These are phyloP conservation scores for Poecilia latipinna DNA, from an alignment of 2,113 vertebrate genomes.

Conservation along the genomic window DNA sequence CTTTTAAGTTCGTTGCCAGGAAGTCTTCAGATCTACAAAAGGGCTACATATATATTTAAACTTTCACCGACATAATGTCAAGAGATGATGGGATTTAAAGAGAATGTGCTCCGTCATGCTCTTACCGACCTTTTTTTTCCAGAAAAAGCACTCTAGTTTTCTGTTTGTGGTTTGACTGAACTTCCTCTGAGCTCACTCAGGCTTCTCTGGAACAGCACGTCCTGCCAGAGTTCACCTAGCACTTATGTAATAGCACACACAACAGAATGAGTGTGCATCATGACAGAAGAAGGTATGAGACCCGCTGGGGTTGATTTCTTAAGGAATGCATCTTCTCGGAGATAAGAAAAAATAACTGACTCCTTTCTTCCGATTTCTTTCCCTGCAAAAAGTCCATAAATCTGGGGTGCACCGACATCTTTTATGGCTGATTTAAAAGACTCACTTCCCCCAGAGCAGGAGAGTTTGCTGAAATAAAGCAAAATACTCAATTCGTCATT, in stretches of 20 bases:
- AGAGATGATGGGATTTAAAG: conserved; percentile 20
- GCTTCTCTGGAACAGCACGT: conserved; percentile 52
- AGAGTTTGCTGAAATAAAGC: neutral
- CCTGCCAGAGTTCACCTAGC: conserved; percentile 64
- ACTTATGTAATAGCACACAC: conserved; percentile 49
- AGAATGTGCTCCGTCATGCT: conserved; percentile 17
- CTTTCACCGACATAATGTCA: conserved; percentile 25
- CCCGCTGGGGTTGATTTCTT: neutral
- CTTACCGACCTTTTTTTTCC: neutral
- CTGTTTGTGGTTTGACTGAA: conserved; percentile 1
- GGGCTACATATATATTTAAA: conserved; percentile 22
- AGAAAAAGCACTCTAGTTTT: conserved; percentile 6
- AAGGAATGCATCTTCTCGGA: neutral
- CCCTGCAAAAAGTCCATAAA: neutral
- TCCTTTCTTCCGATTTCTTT: neutral
- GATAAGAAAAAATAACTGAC: neutral
- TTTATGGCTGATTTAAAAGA: neutral
- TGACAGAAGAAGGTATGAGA: conserved; percentile 5
- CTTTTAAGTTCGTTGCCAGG: conserved; percentile 23
- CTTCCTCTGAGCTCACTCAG: neutral
- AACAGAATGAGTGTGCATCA: conserved; percentile 18
- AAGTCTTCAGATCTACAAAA: conserved; percentile 23
- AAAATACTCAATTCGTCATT: neutral
- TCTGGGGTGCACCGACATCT: neutral
- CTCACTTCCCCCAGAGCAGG: neutral